Base-by-base conservation (phyloP, 2,113 vertebrate species). In the Coptodon rendalli region DNA sequence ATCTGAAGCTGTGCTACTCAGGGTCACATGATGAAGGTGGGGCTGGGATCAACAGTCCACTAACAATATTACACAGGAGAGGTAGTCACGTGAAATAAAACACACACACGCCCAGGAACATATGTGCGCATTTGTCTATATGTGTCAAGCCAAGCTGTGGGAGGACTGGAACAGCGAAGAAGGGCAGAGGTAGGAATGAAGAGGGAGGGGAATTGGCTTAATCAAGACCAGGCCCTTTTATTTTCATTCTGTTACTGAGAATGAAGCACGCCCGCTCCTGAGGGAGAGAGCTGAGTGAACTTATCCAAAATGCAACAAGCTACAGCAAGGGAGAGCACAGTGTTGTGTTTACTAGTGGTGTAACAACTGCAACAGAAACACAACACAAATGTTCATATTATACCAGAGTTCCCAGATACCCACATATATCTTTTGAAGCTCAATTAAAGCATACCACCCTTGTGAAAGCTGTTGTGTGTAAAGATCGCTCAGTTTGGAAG, bases 51-150 rank as follows among this genome's bases (percentile, higher is more conserved):
- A 0, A 71, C 45, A 40, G 19, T 81, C 83, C 43, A 83, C 73
- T 53, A 86, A 68, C 54, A 88, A 86, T 83, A 81, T n/a, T 45
- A 86, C 43, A 38, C 48, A 4, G 7, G 19, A 86, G 86, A 78
- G 38, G 50, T 24, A 81, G 84, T 38, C 80, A 61, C 78, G 80
- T 78, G 59, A 85, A 57, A 80, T 6, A 29, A 54, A 52, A 91
- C 34, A 90, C 31, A 22, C 19, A 85, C 87, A 91, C 93, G 82
- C 91, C 86, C 93, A 53, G 27, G 82, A 94, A 90, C 94, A 93
- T 92, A 89, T 93, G 94, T 81, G 59, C 6, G 12, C 6, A 82
- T 88, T 50, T 76, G 59, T 9, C n/a, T 66, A 22, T 50, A 36
- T 85, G 57, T 80, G 36, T 71, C 6, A 45, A 83, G 53, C 16